Evolutionary conservation across 2,888 invertebrate genomes (phyloP).

Genomic region (Chrysolina americana): DNA sequence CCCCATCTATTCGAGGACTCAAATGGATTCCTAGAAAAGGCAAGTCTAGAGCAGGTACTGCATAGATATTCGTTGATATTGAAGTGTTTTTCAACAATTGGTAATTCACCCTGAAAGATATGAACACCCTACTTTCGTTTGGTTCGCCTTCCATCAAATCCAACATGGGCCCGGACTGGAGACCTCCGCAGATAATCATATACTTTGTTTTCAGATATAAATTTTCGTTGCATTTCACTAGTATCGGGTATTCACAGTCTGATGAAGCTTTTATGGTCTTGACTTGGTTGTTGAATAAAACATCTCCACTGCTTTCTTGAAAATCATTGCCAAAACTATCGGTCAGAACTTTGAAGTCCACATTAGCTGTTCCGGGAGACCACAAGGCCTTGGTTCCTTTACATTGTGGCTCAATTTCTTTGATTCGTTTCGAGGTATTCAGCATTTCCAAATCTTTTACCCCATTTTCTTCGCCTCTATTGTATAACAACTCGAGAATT

Average conservation of each 20-base stretch:
- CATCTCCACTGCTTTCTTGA: constrained; percentile 78
- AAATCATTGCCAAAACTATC: constrained; percentile 86
- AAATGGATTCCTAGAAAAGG: constrained; percentile 97
- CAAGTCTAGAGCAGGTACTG: constrained; percentile 96
- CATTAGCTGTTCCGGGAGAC: constrained; percentile 88
- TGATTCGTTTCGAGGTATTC: constrained; percentile 62
- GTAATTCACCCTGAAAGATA: constrained; percentile 96
- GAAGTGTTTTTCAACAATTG: constrained; percentile 84
- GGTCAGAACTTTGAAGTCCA: constrained; percentile 89
- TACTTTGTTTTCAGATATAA: constrained; percentile 75
- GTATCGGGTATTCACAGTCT: constrained; percentile 71
- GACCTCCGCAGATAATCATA: constrained; percentile 92
- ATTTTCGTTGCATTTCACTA: constrained; percentile 68
- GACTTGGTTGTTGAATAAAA: constrained; percentile 81
- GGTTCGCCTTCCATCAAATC: constrained; percentile 75
- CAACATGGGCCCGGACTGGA: constrained; percentile 91
- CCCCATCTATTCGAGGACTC: constrained; percentile 93
- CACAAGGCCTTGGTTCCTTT: constrained; percentile 81
- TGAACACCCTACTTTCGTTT: constrained; percentile 84
- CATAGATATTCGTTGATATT: constrained; percentile 93
- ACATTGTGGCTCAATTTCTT: constrained; percentile 52
- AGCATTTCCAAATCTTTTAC: constrained; percentile 70
- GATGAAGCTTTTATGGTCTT: constrained; percentile 71
- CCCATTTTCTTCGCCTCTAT: constrained; percentile 75
- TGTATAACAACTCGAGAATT: constrained; percentile 76